Percentiles rank a stretch among this genome's conserved stretches.
phyloP scores from a whole-genome alignment of 53 echinoderm and acorn worm genomes.

The Actinopyga echinites region DNA sequence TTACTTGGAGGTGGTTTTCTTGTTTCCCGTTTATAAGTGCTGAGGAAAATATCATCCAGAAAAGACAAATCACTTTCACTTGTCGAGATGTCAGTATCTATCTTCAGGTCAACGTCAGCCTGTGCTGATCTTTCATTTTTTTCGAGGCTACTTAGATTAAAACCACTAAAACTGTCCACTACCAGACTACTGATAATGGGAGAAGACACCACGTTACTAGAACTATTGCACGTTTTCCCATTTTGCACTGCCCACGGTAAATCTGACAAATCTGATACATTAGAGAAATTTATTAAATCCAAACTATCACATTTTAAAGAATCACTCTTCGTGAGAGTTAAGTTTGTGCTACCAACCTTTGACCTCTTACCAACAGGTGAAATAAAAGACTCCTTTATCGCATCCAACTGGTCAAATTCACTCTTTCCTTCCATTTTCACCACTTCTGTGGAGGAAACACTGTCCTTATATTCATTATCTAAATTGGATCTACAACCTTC shows the following conservation, averaged over 20 bases:
- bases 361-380: not conserved
- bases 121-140: not conserved
- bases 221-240: conserved; percentile 1
- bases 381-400: not conserved
- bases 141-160: not conserved
- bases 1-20: conserved; percentile 66
- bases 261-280: too few species aligned
- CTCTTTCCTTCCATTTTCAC: not conserved
- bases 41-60: conserved; percentile 83
- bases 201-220: not conserved
- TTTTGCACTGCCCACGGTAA: not conserved
- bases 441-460: not conserved
- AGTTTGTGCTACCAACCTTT: not conserved
- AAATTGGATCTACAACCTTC: too few species aligned
- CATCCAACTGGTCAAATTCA: conserved; percentile 12
- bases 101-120: not conserved
- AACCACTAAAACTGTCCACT: not conserved
- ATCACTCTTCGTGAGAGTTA: too few species aligned
- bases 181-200: not conserved
- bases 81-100: not conserved
- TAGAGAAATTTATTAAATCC: too few species aligned
- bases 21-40: not conserved
- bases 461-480: too few species aligned
- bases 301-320: not conserved
- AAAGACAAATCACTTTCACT: conserved; percentile 66